phyloP scores from a whole-genome alignment of 2,797 vertebrate genomes.

The Gadopsis bispinosus region DNA sequence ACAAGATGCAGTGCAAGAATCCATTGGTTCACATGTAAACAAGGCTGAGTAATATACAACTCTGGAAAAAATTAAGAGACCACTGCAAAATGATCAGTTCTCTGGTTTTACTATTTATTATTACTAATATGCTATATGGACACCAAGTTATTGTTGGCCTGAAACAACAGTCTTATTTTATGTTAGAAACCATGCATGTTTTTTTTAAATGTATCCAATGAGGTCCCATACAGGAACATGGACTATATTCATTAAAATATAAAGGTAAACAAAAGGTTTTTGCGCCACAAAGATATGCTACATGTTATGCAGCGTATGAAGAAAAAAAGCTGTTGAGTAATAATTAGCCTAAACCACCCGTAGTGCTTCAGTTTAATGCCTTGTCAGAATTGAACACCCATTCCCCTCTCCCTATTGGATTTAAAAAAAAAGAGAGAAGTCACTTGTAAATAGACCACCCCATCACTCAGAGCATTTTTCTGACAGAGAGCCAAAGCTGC shows the following conservation, averaged over 20 bases:
- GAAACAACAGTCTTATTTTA: not conserved
- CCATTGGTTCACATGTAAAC: not conserved
- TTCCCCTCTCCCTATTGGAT: constrained; percentile 33
- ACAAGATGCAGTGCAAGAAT: not conserved
- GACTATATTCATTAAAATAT: not conserved
- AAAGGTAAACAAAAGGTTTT: not conserved
- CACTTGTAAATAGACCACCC: constrained; percentile 60
- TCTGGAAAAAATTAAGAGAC: too few relatives aligned
- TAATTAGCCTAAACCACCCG: constrained; percentile 10
- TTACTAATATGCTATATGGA: too few relatives aligned
- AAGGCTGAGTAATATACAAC: not conserved
- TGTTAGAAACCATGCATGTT: not conserved
- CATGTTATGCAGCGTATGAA: not conserved
- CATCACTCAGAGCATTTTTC: constrained; percentile 61
- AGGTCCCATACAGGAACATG: not conserved
- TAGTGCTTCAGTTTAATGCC: constrained; percentile 55
- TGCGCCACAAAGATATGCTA: not conserved
- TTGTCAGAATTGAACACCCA: constrained; percentile 54
- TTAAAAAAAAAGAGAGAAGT: constrained; percentile 30
- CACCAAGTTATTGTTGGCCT: not conserved
- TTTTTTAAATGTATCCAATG: not conserved
- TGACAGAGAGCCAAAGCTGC: constrained; percentile 62
- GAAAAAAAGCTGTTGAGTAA: not conserved
- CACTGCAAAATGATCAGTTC: too few relatives aligned
- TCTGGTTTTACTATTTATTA: too few relatives aligned